Evolutionary conservation across 2,797 vertebrate species (phyloP).

Genomic region (Centropyge bicolor): DNA sequence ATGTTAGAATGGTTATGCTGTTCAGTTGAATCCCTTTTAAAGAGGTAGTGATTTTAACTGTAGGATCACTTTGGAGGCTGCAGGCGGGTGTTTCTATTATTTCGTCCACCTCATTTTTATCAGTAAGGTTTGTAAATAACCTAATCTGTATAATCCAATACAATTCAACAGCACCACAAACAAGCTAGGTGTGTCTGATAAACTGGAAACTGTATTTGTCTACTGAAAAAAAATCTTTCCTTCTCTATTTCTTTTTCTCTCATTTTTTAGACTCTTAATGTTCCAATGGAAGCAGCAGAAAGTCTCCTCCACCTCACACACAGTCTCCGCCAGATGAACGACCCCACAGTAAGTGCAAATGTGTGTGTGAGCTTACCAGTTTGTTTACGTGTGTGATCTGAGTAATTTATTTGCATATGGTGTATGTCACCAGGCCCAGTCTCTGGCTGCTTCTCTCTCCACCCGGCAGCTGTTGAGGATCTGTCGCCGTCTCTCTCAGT

Average conservation of each 20-base stretch:
- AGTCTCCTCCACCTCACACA: constrained; percentile 92
- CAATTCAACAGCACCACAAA: neutral
- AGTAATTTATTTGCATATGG: constrained; percentile 13
- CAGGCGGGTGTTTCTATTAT: neutral
- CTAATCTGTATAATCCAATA: neutral
- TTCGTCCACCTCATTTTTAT: neutral
- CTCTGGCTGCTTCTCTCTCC: constrained; percentile 94
- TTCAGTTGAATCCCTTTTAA: no score
- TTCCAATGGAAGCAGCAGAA: constrained; percentile 89
- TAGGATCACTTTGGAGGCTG: no score
- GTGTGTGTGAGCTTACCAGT: neutral
- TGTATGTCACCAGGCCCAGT: constrained; percentile 87
- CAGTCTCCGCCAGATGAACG: constrained; percentile 90
- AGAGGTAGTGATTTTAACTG: neutral
- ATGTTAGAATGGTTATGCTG: no score
- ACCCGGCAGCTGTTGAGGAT: constrained; percentile 94
- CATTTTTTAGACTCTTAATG: constrained; percentile 85
- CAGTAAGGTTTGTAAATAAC: neutral
- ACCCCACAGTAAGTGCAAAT: constrained; percentile 90
- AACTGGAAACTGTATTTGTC: neutral
- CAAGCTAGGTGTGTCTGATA: neutral
- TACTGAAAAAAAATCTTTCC: neutral
- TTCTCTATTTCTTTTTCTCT: neutral
- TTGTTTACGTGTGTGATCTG: constrained; percentile 2
- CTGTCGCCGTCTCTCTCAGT: constrained; percentile 90